These are phyloP conservation scores for Buphagus erythrorhynchus DNA, from an alignment of 2,797 vertebrate species.

Conservation along the genomic window DNA sequence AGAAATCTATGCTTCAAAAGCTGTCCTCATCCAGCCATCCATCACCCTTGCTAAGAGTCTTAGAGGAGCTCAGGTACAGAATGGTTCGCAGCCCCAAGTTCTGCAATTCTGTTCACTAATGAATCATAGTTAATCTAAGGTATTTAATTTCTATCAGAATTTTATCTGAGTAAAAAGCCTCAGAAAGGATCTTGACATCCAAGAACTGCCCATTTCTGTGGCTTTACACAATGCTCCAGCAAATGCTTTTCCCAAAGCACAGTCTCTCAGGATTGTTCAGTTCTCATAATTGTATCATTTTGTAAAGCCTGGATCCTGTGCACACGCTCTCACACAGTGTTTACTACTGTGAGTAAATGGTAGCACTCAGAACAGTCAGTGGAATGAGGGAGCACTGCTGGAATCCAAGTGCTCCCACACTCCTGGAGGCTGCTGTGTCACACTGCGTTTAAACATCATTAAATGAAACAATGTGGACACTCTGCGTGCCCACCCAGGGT, in stretches of 20 bases:
- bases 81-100: not conserved
- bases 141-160: not conserved
- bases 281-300: not conserved
- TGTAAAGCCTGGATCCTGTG: not conserved
- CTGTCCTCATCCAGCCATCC: not conserved
- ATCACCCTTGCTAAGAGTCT: not conserved
- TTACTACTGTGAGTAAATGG: conserved; percentile 9
- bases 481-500: not conserved
- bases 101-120: not conserved
- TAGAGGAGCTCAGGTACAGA: not conserved
- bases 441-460: not conserved
- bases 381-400: not conserved
- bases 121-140: not conserved
- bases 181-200: not conserved
- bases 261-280: not conserved
- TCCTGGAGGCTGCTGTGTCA: not conserved
- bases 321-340: not conserved
- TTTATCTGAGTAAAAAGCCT: not conserved
- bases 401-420: not conserved
- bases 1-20: not conserved
- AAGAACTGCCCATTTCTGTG: not conserved
- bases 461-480: not conserved
- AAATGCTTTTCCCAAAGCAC: not conserved
- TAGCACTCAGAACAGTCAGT: not conserved
- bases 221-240: not conserved